phyloP scores from a whole-genome alignment of 2,113 vertebrate species.

The Proteles cristata region DNA sequence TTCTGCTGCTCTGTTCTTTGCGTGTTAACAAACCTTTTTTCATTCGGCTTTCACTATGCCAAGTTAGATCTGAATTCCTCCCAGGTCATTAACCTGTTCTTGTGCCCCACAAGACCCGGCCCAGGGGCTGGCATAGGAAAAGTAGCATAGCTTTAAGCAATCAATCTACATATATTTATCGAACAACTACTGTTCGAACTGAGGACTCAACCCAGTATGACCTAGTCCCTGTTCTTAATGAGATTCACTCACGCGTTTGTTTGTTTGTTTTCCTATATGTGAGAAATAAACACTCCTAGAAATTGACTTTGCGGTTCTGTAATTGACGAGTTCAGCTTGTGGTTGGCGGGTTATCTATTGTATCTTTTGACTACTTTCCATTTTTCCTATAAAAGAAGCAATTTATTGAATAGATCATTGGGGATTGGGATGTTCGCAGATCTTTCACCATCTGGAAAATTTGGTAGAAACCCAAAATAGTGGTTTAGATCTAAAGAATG shows the following conservation, averaged over 20 bases:
- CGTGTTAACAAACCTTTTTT: not conserved
- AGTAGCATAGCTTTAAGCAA: not conserved
- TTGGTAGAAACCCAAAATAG: constrained; percentile 42
- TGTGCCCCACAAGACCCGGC: not conserved
- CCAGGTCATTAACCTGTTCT: not conserved
- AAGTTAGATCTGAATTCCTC: not conserved
- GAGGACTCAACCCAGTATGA: not conserved
- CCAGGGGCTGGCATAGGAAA: not conserved
- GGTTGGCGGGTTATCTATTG: not conserved
- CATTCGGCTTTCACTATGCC: not conserved
- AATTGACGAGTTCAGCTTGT: not conserved
- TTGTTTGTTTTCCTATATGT: not conserved
- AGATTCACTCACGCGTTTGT: not conserved
- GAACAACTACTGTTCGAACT: not conserved
- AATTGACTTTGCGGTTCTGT: constrained; percentile 32
- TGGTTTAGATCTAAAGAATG: constrained; percentile 43
- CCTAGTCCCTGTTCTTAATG: not conserved
- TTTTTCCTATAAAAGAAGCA: not conserved
- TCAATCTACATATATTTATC: not conserved
- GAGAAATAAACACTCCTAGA: not conserved
- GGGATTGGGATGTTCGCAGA: not conserved
- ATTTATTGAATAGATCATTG: not conserved
- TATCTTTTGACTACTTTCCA: not conserved
- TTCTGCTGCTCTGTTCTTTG: not conserved
- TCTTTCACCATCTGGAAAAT: not conserved